Evolutionary conservation across 2,113 vertebrate genomes (phyloP), one percentile per base, ranked within the genome.

Genomic region (Tragulus kanchil): DNA sequence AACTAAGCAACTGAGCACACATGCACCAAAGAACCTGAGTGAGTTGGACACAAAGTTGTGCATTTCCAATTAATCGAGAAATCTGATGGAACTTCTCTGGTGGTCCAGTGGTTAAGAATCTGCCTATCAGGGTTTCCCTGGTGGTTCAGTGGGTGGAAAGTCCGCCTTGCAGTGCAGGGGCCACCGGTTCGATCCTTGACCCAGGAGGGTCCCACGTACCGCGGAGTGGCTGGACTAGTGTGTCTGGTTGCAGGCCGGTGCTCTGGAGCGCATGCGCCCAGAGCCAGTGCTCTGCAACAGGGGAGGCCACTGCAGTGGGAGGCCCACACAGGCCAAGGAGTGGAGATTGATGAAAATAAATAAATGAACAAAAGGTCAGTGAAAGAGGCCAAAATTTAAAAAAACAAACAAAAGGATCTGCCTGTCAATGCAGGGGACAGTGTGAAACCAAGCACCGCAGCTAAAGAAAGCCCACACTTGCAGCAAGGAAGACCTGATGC

Each of bases 401-500:
- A 36, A 36, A 36, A 36, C 36, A 36, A 36, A 36, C 36, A 36
- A 36, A 36, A 36, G 36, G 36, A 36, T 36, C 36, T 36, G 36
- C 36, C 36, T 36, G 36, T 36, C 36, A 36, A 36, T 36, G 36
- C 36, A 36, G 36, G 36, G 36, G 36, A 36, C 36, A 36, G 36
- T 36, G 36, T 36, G 36, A 36, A 36, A 36, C 36, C 3, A 0
- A 73, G 36, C 42, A 14, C 69, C 0, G 0, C 42, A 14, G 25
- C 69, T 45, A 45, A 6, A 45, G 69, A 7, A 73, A 6, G 42
- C 45, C 45, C 42, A 14, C 0, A 36, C 36, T 36, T 36, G 36
- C 36, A 36, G 36, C 36, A 36, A 36, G 36, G 0, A 13, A 73
- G 42, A 45, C 5, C 11, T 0, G 6, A 21, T 6, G 13, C 0